Evolutionary conservation across 1,140 invertebrate genomes (phyloP), one percentile per base, ranked within the genome.

Genomic region (Eubasilissa regina): DNA sequence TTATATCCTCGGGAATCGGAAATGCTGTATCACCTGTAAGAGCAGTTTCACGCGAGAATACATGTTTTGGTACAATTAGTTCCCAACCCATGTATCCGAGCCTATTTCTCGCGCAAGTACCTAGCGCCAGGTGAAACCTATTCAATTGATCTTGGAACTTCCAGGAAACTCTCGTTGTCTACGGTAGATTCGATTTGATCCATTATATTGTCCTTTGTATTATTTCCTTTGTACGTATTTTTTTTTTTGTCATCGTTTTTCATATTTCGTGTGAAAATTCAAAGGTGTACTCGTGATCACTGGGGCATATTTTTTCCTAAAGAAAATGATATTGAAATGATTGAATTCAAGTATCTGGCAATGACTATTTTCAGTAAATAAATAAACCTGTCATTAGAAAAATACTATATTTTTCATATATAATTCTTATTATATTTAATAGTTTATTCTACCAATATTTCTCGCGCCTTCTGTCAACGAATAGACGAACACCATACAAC

Each of bases 41-140:
- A 70, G 47, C 45, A 70, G 15, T 47, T 25, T 70, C 47, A 19
- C 66, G 45, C 19, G 66, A 21, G 60, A 64, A 64, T 8, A 48
- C 66, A 47, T 21, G 62, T 66, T 66, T 62, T 43, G 25, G 62
- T 66, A 17, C n/a, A 43, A 7, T 66, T 17, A 17, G 62, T 66
- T 66, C 62, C 62, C 62, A 66, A 4, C 62, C 43, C 62, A 8
- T 10, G 19, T 15, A 51, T 3, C n/a, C 11, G 8, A 51, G 9
- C 1, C 21, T 25, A 62, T 21, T 19, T 21, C 3, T 25, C 10
- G n/a, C 3, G 7, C 53, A n/a, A 45, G 62, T n/a, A 44, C 62
- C 47, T 21, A 70, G 66, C 66, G 66, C 66, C 66, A 70, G 66
- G 66, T 70, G 66, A 70, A 51, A 25, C 66, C 47, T 48, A 51